Base-by-base conservation (phyloP, 2,888 invertebrate genomes). In the Crematogaster levior region DNA sequence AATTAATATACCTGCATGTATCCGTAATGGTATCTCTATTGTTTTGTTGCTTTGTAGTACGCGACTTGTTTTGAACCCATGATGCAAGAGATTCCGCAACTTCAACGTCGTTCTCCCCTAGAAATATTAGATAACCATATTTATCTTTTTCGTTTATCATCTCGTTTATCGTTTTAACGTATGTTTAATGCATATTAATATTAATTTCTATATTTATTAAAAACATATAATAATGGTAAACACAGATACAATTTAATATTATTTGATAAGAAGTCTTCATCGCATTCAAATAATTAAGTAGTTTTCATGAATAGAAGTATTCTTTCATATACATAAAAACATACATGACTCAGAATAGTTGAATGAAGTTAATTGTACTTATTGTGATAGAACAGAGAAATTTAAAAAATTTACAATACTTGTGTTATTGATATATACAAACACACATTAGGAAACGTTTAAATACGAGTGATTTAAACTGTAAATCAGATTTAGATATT, bases 91-190 rank as follows among this genome's bases (percentile, higher is more conserved):
- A 94, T 93, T 96, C 96, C 0, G 95, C 96, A 88, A 95, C 96
- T 92, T 97, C 97, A 12, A 97, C 96, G 92, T 97, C 97, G 91
- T 97, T 97, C 93, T 97, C 97, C 85, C 96, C 96, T 95, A 90
- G 7, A 84, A 89, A 84, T 70, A 73, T 58, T 73, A n/a, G 4
- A 34, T n/a, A 60, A 60, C 37, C 18, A 75, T 0, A 48, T 63
- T 63, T 73, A 63, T 12, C 4, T 21, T 61, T 74, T 43, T 61
- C n/a, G 10, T 18, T 58, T 21, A 30, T 58, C 5, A 15, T n/a
- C 18, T 24, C 9, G 21, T n/a, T 21, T 12, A 63, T 51, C 3
- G 0, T 63, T 63, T 51, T 63, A 60, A 72, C 27, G 6, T 30
- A 43, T 60, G 15, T 63, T 34, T 37, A 37, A 48, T 24, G 10